Evolutionary conservation across 2,888 invertebrate genomes (phyloP).

Genomic region (Halictus quadricinctus): DNA sequence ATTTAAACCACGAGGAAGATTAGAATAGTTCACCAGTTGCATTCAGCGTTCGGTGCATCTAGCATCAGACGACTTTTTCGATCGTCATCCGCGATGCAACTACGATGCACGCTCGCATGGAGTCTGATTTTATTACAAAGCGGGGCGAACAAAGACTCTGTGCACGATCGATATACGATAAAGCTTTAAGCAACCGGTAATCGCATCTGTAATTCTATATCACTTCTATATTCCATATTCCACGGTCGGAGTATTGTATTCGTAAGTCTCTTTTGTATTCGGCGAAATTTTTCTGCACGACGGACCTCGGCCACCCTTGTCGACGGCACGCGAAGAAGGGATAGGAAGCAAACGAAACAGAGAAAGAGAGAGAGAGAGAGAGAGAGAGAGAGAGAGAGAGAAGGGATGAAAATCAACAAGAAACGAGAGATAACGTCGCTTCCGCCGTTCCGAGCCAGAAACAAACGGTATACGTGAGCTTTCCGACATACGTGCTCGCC

Average conservation of each 20-base stretch:
- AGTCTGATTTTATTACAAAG: constrained; percentile 34
- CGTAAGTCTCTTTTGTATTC: constrained; percentile 46
- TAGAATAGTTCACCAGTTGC: background rate
- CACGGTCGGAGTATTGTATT: constrained; percentile 48
- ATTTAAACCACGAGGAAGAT: background rate
- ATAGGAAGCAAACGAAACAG: background rate
- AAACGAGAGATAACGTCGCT: constrained; percentile 61
- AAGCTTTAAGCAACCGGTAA: constrained; percentile 43
- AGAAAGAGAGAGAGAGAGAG: background rate
- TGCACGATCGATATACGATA: constrained; percentile 56
- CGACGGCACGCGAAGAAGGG: background rate
- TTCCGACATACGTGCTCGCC: constrained; percentile 62
- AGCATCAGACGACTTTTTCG: too few relatives aligned
- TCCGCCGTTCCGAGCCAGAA: constrained; percentile 66
- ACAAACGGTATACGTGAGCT: constrained; percentile 68
- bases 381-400: background rate
- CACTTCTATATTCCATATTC: constrained; percentile 30
- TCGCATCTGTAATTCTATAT: constrained; percentile 55
- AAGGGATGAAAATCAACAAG: constrained; percentile 56
- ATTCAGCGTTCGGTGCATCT: too few relatives aligned
- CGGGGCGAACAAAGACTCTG: constrained; percentile 39
- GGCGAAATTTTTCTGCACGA: constrained; percentile 17
- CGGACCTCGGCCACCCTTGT: constrained; percentile 8
- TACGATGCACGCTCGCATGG: background rate
- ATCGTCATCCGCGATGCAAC: background rate